Percentiles rank a stretch among this genome's conserved stretches.
Conservation (phyloP, 2,113 vertebrate genomes). For the Mungos mungo region DNA sequence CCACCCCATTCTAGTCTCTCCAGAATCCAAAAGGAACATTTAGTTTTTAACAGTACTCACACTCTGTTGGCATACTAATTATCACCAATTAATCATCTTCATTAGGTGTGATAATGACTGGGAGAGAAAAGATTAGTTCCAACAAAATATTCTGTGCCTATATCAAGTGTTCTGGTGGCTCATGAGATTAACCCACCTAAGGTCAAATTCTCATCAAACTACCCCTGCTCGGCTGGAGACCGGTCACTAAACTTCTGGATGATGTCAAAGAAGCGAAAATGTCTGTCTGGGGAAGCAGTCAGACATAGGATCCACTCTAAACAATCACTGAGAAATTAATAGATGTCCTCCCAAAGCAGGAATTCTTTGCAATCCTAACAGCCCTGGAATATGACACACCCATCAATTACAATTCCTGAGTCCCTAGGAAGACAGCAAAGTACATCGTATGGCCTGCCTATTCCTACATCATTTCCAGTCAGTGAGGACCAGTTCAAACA, state of each 20-base stretch:
- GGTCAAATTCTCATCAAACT: conserved; percentile 13
- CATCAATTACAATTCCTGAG: not conserved
- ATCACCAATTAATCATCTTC: conserved; percentile 74
- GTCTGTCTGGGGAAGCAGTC: not conserved
- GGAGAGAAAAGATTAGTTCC: conserved; percentile 46
- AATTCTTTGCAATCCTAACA: not conserved
- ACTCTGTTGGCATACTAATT: conserved; percentile 49
- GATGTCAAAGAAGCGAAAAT: conserved; percentile 36
- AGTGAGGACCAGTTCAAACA: not conserved
- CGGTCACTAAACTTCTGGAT: not conserved
- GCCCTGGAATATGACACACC: not conserved
- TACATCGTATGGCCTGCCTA: fast-evolving
- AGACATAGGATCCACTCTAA: not conserved
- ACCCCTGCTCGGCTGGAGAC: not conserved
- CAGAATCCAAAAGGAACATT: conserved; percentile 42
- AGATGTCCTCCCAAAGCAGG: not conserved
- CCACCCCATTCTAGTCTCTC: not conserved
- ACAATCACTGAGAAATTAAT: not conserved
- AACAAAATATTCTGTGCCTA: conserved; percentile 36
- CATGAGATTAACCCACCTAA: not conserved
- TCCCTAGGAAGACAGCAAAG: not conserved
- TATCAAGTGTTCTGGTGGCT: not conserved
- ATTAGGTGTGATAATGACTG: conserved; percentile 66
- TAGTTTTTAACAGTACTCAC: conserved; percentile 36
- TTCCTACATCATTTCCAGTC: not conserved